Conservation (phyloP, 2,113 vertebrate genomes). For the Crotalus helleri region DNA sequence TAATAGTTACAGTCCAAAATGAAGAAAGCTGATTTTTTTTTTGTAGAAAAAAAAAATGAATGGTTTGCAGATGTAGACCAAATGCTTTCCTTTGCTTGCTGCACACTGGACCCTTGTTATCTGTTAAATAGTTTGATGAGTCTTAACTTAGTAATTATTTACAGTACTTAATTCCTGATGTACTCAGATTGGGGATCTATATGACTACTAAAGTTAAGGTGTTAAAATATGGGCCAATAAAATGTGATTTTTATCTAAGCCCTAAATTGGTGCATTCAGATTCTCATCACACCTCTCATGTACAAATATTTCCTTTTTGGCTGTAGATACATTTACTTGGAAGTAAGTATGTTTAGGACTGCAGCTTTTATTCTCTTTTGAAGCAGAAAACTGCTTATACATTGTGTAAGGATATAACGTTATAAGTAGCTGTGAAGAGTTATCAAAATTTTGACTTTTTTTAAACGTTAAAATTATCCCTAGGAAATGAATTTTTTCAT, state of each 20-base stretch:
- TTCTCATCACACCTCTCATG: not conserved
- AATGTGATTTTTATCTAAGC: not conserved
- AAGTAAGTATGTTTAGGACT: not conserved
- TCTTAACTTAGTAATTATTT: not conserved
- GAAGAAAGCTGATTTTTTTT: not conserved
- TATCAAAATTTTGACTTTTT: not conserved
- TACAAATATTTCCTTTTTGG: not conserved
- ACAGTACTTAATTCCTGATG: not conserved
- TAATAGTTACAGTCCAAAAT: not conserved
- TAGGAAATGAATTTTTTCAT: conserved; percentile 2
- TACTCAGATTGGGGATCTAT: not conserved
- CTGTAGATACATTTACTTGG: not conserved
- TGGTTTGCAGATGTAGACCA: conserved; percentile 31
- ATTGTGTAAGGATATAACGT: not conserved
- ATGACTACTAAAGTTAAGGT: not conserved
- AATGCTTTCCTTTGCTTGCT: not conserved
- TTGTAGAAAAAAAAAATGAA: not conserved
- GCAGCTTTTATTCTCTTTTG: not conserved
- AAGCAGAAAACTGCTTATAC: not conserved
- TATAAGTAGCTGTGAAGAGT: not conserved
- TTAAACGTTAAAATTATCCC: not conserved
- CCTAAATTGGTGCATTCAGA: not conserved
- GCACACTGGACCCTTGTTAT: conserved; percentile 14
- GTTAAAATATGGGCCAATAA: not conserved
- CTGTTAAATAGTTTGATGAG: not conserved